Percentiles rank a stretch among this genome's conserved stretches.
These are phyloP conservation scores for Sipunculus nudus DNA, from an alignment of 2,888 invertebrate species.

Conservation along the genomic window DNA sequence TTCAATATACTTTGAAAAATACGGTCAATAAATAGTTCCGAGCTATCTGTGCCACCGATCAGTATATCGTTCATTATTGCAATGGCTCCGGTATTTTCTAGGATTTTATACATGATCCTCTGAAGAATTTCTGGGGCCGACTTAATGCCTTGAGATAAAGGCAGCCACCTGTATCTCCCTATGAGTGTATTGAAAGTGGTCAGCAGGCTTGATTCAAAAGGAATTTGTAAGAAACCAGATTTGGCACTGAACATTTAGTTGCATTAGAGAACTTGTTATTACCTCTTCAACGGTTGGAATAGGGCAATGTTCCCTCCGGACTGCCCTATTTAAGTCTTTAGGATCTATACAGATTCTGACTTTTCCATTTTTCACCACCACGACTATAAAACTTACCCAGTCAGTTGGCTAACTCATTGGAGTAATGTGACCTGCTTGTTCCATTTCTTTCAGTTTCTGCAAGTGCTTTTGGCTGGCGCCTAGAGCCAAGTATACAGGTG, in stretches of 20 bases:
- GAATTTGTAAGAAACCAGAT: constrained; percentile 42
- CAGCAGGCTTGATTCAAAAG: constrained; percentile 35
- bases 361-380: constrained; percentile 33
- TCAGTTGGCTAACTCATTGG: constrained; percentile 37
- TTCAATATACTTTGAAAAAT: too few relatives aligned
- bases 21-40: too few relatives aligned
- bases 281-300: constrained; percentile 44
- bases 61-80: too few relatives aligned
- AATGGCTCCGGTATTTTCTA: too few relatives aligned
- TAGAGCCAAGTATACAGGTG: constrained; percentile 24
- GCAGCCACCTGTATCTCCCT: constrained; percentile 39
- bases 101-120: too few relatives aligned
- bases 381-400: constrained; percentile 43
- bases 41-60: too few relatives aligned
- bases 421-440: constrained; percentile 33
- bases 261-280: constrained; percentile 34
- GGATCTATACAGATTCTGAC: constrained; percentile 41
- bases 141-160: constrained; percentile 39
- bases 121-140: constrained; percentile 41
- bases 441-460: constrained; percentile 37
- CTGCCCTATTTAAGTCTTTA: constrained; percentile 36
- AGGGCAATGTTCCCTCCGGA: constrained; percentile 35
- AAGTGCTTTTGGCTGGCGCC: constrained; percentile 27
- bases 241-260: constrained; percentile 42
- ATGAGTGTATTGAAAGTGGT: constrained; percentile 45